Percentiles rank a stretch among this genome's conserved stretches.
Conservation (phyloP, 2,797 vertebrate genomes). For the Notoglanidium macrostoma region DNA sequence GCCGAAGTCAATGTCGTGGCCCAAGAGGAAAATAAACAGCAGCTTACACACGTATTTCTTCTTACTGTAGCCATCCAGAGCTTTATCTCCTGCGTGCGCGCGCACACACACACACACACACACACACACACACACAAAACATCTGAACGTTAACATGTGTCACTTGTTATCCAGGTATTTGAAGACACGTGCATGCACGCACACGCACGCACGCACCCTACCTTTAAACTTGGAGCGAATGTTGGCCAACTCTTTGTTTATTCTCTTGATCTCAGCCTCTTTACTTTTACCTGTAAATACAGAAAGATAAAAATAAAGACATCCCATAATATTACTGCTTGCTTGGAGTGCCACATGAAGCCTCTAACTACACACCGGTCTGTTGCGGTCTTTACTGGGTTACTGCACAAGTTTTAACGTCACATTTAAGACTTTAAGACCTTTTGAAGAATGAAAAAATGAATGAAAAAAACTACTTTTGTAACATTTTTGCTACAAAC, state of each 20-base stretch:
- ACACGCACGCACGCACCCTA: not conserved
- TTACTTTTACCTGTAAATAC: constrained; percentile 88
- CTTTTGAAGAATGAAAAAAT: too few relatives aligned
- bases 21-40: constrained; percentile 91
- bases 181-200: not conserved
- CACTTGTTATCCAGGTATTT: constrained; percentile 32
- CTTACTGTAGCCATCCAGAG: constrained; percentile 85
- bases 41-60: constrained; percentile 92
- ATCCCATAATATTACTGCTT: not conserved
- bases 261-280: constrained; percentile 91
- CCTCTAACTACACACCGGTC: too few relatives aligned
- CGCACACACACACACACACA: not conserved
- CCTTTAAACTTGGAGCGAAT: constrained; percentile 91
- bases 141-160: not conserved
- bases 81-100: constrained; percentile 75
- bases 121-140: not conserved
- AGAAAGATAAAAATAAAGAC: not conserved
- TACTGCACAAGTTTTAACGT: too few relatives aligned
- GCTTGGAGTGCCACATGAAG: not conserved
- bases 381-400: too few relatives aligned
- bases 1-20: constrained; percentile 90
- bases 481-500: too few relatives aligned
- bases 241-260: constrained; percentile 93
- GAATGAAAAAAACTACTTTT: too few relatives aligned
- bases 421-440: too few relatives aligned